Percentiles rank a stretch among this genome's conserved stretches.
phyloP scores from a whole-genome alignment of 2,113 vertebrate species.

The Onychostoma macrolepis region DNA sequence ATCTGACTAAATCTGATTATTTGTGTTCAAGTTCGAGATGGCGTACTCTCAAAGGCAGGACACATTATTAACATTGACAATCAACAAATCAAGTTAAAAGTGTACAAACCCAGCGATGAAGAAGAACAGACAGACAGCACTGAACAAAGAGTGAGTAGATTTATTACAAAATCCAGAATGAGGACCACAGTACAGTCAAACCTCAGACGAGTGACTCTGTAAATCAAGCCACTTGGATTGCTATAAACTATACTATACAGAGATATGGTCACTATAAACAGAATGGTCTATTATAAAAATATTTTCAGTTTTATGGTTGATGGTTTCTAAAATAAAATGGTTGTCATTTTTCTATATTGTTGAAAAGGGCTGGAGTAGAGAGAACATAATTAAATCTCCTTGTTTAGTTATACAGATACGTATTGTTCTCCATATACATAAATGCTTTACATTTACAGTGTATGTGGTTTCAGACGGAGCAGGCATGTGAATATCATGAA shows the following conservation, averaged over 20 bases:
- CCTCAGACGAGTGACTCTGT: background rate
- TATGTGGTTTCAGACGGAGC: background rate
- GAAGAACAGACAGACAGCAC: background rate
- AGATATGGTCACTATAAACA: background rate
- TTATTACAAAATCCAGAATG: background rate
- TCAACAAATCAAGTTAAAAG: slow-evolving; percentile 64
- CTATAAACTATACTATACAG: no score
- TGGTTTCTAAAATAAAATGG: background rate
- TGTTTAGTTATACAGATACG: background rate
- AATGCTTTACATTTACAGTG: no score
- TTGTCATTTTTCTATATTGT: background rate
- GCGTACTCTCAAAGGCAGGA: slow-evolving; percentile 74
- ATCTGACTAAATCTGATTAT: background rate
- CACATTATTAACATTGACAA: slow-evolving; percentile 74
- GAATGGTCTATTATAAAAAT: background rate
- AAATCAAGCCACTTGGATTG: background rate
- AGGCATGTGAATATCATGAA: slow-evolving; percentile 2
- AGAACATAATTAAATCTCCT: background rate
- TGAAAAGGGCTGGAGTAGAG: background rate
- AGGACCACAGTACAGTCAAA: background rate
- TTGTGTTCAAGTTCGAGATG: slow-evolving; percentile 74
- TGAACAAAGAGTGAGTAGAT: background rate
- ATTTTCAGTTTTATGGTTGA: background rate
- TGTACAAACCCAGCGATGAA: slow-evolving; percentile 4
- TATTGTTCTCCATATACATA: background rate